Evolutionary conservation across 2,797 vertebrate genomes (phyloP).

Genomic region (Decapterus maruadsi): DNA sequence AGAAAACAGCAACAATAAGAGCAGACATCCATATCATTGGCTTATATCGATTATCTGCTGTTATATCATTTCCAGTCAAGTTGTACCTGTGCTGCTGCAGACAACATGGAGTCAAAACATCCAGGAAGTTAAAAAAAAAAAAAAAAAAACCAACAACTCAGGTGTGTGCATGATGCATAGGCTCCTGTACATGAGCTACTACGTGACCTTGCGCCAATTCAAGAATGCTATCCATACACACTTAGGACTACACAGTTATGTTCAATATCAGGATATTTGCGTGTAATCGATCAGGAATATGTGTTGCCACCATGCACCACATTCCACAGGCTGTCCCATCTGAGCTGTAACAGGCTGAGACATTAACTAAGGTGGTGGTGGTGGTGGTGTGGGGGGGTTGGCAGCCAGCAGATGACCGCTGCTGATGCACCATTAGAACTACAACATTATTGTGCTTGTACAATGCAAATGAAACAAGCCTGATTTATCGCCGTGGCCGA

Average conservation of each 20-base stretch:
- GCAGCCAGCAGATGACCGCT: constrained; percentile 6
- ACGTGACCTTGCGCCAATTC: rapidly evolving
- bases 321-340: constrained; percentile 55
- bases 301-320: constrained; percentile 25
- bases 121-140: neutral
- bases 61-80: neutral
- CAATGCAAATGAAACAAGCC: neutral
- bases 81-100: neutral
- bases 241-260: rapidly evolving
- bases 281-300: neutral
- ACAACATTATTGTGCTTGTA: neutral
- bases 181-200: neutral
- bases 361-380: neutral
- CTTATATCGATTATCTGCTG: neutral
- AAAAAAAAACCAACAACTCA: neutral
- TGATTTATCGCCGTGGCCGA: constrained; percentile 17
- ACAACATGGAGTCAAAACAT: neutral
- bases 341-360: constrained; percentile 1
- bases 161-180: neutral
- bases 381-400: too few relatives aligned
- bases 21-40: neutral
- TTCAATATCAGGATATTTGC: neutral
- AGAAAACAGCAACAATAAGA: neutral
- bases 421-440: constrained; percentile 26
- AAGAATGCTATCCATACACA: neutral